Percentiles rank a stretch among this genome's conserved stretches.
Evolutionary conservation across 2,797 vertebrate genomes (phyloP).

Genomic region (Moxostoma hubbsi): DNA sequence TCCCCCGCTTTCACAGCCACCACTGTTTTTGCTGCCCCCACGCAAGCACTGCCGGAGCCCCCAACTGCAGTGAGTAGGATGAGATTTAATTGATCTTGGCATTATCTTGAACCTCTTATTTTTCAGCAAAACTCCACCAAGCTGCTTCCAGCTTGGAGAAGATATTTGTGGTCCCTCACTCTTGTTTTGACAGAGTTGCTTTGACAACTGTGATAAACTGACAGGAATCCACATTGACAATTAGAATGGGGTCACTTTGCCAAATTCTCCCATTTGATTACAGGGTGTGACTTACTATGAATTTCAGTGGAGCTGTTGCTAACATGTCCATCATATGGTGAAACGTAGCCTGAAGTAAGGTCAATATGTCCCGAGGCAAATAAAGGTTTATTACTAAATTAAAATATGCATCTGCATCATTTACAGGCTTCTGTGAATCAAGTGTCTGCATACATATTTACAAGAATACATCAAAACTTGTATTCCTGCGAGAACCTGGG

Average conservation of each 20-base stretch:
- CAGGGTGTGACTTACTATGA: not conserved
- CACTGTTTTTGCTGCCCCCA: not conserved
- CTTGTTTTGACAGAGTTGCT: not conserved
- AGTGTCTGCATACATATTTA: not conserved
- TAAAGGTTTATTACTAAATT: not conserved
- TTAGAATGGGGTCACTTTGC: not conserved
- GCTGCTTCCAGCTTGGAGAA: slow-evolving; percentile 3
- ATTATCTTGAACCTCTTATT: slow-evolving; percentile 16
- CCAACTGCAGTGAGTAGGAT: slow-evolving; percentile 18
- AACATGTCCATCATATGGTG: not conserved
- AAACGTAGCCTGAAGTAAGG: not conserved
- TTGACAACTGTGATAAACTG: not conserved
- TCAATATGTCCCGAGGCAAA: not conserved
- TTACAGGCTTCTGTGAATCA: not conserved
- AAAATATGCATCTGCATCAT: not conserved
- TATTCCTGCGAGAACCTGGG: too few species aligned
- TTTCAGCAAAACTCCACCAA: slow-evolving; percentile 18
- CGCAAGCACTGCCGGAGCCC: not conserved
- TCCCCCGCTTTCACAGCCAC: slow-evolving; percentile 1
- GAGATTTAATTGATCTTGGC: slow-evolving; percentile 4
- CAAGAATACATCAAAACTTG: not conserved
- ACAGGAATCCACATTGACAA: not conserved
- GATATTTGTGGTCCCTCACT: slow-evolving; percentile 2
- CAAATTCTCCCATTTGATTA: not conserved
- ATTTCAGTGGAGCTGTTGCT: not conserved